A percentile compares a stretch with the other conserved stretches of the same genome.
phyloP scores from a whole-genome alignment of 1,140 invertebrate species.

The Coptotermes formosanus region DNA sequence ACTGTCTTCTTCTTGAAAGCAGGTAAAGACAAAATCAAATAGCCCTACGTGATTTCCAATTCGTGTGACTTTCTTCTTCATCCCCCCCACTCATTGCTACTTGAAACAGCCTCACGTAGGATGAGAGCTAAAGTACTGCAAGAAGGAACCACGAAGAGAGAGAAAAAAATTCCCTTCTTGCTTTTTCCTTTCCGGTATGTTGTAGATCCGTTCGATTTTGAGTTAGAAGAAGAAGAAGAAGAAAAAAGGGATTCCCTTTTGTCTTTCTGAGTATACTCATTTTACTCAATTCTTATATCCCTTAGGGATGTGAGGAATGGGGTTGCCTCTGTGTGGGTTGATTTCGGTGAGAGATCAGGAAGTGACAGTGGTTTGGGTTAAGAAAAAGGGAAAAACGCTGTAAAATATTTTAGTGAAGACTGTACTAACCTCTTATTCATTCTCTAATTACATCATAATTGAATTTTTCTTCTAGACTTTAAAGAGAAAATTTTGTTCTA shows the following conservation, averaged over 20 bases:
- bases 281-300: slow-evolving; percentile 17
- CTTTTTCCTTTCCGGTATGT: neutral
- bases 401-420: neutral
- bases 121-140: neutral
- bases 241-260: neutral
- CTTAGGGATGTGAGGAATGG: neutral
- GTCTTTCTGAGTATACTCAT: neutral
- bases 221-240: neutral
- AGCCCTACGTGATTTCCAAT: neutral
- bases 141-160: neutral
- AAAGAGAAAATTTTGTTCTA: too few relatives aligned
- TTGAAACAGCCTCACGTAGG: neutral
- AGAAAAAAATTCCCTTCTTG: neutral
- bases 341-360: neutral
- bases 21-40: neutral
- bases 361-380: neutral
- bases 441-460: neutral
- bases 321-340: neutral
- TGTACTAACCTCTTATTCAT: neutral
- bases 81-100: neutral
- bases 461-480: neutral
- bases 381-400: neutral
- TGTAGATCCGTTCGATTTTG: neutral
- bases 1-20: neutral
- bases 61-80: neutral